These are phyloP conservation scores for Cheiracanthium punctorium DNA, from an alignment of 2,888 invertebrate species.

Conservation along the genomic window DNA sequence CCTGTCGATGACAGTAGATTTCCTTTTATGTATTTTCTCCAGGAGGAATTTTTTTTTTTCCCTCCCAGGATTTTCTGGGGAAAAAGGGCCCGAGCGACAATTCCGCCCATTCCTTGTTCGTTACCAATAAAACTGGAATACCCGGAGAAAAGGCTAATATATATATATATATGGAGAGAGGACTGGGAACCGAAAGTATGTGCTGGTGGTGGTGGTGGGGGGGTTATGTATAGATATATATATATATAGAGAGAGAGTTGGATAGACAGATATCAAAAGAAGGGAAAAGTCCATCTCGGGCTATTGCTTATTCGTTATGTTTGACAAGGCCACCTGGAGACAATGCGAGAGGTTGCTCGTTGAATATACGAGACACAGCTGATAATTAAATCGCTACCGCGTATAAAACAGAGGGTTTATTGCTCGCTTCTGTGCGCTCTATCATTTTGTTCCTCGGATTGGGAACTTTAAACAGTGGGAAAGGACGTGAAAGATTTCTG, in stretches of 20 bases:
- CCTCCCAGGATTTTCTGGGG: background rate
- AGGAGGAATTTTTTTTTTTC: slow-evolving; percentile 29
- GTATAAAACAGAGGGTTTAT: slow-evolving; percentile 59
- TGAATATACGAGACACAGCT: slow-evolving; percentile 65
- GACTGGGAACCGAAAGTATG: background rate
- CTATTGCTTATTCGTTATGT: slow-evolving; percentile 59
- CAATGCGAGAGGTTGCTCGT: slow-evolving; percentile 53
- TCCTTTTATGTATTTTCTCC: slow-evolving; percentile 40
- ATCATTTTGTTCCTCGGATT: background rate
- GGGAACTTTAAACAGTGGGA: slow-evolving; percentile 29
- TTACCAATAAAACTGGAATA: slow-evolving; percentile 60
- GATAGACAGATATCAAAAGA: slow-evolving; percentile 6
- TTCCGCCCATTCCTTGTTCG: slow-evolving; percentile 67
- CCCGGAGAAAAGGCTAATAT: slow-evolving; percentile 33
- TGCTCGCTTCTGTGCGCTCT: slow-evolving; percentile 10
- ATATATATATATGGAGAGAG: slow-evolving; percentile 30
- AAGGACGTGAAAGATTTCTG: slow-evolving; percentile 1
- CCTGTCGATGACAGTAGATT: slow-evolving; percentile 58
- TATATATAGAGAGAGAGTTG: too few species aligned
- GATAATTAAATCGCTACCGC: slow-evolving; percentile 67
- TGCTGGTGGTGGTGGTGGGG: background rate
- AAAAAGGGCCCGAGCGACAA: slow-evolving; percentile 37
- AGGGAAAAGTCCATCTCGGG: slow-evolving; percentile 25
- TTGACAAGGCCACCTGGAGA: slow-evolving; percentile 69
- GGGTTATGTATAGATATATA: too few species aligned